Base-by-base conservation (phyloP, 2,797 vertebrate genomes). In the Scomberomorus guttatus region DNA sequence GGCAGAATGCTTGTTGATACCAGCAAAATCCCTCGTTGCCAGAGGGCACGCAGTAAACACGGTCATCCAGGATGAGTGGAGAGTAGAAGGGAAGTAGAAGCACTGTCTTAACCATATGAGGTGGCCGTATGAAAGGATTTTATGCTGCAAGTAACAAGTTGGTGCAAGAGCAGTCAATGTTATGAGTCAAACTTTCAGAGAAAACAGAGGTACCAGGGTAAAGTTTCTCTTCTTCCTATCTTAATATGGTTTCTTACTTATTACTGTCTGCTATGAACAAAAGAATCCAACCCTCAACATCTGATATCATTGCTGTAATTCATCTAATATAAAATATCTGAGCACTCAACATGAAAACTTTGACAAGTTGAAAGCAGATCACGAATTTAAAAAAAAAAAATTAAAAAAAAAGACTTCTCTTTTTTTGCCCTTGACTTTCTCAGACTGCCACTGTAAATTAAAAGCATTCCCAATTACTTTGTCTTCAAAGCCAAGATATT, bases 21-120 rank as follows among this genome's bases (percentile, higher is more conserved):
- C 39, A 24, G 59, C 29, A 48, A 73, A 82, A 79, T 81, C 85
- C 55, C 44, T 74, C 52, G 20, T 57, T 65, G 77, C 82, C 56
- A 25, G 57, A 74, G 67, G 72, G 54, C 58, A 60, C 24, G 5
- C 29, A 72, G 58, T 63, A 52, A 37, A 75, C 34, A 25, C 7
- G 22, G 51, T 71, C 24, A 24, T 27, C 14, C 56, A 14, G 42
- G 37, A 62, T 46, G 51, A 60, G 55, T 18, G 9, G 20, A 51
- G 27, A 60, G 57, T 5, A 11, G 56, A 57, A 6, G 6, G 44
- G 50, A 72, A 57, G 48, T 44, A 52, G 46, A n/a, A n/a, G 3
- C 22, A 75, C 72, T 17, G 59, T 51, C 20, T 4, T 18, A 50
- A 22, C 48, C 20, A 25, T n/a, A 5, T 42, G 60, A 84, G 65